phyloP scores from a whole-genome alignment of 2,797 vertebrate genomes.

The Alfaro cultratus region DNA sequence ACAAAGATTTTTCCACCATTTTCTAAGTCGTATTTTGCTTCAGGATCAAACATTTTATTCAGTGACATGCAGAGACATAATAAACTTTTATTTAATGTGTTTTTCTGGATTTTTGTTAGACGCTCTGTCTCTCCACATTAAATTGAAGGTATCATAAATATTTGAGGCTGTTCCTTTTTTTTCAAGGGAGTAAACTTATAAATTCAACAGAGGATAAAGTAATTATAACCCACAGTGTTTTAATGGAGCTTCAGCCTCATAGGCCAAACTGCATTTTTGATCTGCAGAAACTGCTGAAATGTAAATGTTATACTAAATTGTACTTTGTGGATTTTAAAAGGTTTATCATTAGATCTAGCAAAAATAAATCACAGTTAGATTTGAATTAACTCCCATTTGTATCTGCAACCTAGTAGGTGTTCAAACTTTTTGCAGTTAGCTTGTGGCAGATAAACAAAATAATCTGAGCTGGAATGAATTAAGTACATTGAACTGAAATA shows the following conservation, averaged over 20 bases:
- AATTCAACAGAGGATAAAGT: background rate
- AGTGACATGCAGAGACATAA: background rate
- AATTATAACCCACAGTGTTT: background rate
- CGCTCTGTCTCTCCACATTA: background rate
- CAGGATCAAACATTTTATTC: background rate
- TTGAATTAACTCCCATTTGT: background rate
- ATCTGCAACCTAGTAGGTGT: background rate
- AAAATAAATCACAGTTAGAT: background rate
- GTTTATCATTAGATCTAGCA: background rate
- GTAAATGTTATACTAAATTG: background rate
- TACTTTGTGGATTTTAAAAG: slow-evolving; percentile 1
- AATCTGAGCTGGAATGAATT: background rate
- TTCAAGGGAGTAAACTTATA: background rate
- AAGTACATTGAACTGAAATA: background rate
- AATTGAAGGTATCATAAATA: slow-evolving; percentile 8
- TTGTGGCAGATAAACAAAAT: background rate
- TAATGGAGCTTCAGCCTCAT: background rate
- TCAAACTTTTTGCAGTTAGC: background rate
- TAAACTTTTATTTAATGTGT: background rate
- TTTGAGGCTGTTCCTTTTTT: background rate
- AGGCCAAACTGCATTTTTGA: background rate
- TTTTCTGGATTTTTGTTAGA: background rate
- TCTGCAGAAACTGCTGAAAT: background rate
- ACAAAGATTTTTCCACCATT: slow-evolving; percentile 1
- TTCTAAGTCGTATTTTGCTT: background rate